Evolutionary conservation across 2,797 vertebrate genomes (phyloP), one percentile per base, ranked within the genome.

Genomic region (Smutsia temminckii): DNA sequence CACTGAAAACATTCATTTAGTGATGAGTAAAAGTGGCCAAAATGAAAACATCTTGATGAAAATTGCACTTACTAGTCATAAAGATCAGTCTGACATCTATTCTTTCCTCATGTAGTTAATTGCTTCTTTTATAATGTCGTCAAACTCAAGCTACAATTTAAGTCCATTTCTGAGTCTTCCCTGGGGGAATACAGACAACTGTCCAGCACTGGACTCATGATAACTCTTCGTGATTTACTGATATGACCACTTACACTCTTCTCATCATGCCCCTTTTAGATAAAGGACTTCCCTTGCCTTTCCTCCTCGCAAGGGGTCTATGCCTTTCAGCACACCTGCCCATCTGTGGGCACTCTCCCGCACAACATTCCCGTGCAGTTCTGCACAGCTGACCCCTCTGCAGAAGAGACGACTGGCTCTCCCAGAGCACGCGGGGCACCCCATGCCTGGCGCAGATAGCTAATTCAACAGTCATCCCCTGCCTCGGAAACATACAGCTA

Each of bases 391-490:
- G 11, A 21, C 55, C 27, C 2, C 17, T 42, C 25, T 4, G 49
- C 0, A 34, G 63, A 27, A n/a, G 46, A 53, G 59, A 80, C 0
- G 37, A 20, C 78, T 17, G 4, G 34, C 55, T 72, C 55, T 25
- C 63, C 20, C 53, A 89, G 74, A 5, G 55, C 89, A 96, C 25
- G 16, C 53, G 89, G 92, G 95, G 97, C 80, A 89, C 89, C 32
- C n/a, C 88, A 74, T 78, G 97, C 87, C 89, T 93, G 77, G 75
- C 93, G 32, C 89, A 96, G 98, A 97, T 96, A 97, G 91, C 96
- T 98, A 98, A 98, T 97, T 98, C 98, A 98, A 98, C 11, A 85
- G 95, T 93, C 97, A 98, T 96, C 94, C 29, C 72, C 92, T 77
- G 95, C 96, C 94, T 96, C 97, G 95, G 92, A 98, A 94, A 97